These are phyloP conservation scores for Pogonocichla stellata DNA, from an alignment of 2,113 vertebrate species.

Conservation along the genomic window DNA sequence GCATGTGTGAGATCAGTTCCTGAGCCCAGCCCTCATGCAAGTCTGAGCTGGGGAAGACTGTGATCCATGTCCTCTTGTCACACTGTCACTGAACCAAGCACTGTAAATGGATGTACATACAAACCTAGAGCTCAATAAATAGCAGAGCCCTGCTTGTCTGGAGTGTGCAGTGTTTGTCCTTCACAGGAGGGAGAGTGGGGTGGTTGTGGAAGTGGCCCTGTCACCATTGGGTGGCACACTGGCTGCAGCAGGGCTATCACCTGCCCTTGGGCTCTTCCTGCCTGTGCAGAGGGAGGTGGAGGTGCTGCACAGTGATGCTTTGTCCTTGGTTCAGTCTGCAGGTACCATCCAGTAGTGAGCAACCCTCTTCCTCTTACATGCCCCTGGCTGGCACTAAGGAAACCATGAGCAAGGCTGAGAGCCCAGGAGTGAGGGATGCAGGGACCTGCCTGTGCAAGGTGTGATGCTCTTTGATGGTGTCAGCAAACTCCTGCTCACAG, in stretches of 20 bases:
- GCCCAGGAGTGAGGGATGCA: fast-evolving
- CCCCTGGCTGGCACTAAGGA: neutral
- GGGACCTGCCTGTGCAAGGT: neutral
- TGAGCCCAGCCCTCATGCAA: neutral
- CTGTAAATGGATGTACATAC: constrained; percentile 29
- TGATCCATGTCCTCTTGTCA: neutral
- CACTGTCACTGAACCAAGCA: neutral
- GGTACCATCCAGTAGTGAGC: neutral
- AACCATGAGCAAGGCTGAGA: neutral
- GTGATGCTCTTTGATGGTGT: neutral
- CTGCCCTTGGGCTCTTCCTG: neutral
- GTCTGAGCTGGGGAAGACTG: neutral
- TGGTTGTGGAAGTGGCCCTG: neutral
- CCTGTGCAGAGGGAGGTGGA: neutral
- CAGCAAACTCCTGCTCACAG: neutral
- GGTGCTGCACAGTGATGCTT: neutral
- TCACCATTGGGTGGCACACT: neutral
- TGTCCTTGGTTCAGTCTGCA: neutral
- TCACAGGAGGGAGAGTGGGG: neutral
- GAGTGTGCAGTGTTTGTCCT: neutral
- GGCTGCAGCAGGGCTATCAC: neutral
- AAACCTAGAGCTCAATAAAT: constrained; percentile 45
- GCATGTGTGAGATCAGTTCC: neutral
- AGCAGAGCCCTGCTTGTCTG: neutral
- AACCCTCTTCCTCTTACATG: fast-evolving